A percentile compares a stretch with the other conserved stretches of the same genome.
Evolutionary conservation across 2,797 vertebrate species (phyloP).

Genomic region (Coranthus polyacanthus): DNA sequence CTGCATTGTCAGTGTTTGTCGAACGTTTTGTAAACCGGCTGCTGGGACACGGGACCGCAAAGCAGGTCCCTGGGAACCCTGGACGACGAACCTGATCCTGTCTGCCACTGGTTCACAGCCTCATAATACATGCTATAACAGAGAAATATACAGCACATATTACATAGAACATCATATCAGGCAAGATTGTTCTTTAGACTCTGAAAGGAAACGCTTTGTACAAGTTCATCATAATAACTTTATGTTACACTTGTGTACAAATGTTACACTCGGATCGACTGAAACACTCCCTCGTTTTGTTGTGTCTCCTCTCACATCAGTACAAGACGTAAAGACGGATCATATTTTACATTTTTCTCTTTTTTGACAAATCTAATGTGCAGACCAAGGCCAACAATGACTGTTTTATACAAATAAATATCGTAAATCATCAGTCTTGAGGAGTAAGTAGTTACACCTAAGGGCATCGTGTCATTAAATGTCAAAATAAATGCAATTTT

Average conservation of each 20-base stretch:
- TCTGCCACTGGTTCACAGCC: constrained; percentile 51
- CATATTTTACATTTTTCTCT: not conserved
- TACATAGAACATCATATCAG: constrained; percentile 70
- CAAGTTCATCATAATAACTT: constrained; percentile 43
- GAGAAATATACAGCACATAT: constrained; percentile 72
- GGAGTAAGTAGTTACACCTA: no score
- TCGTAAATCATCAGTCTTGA: no score
- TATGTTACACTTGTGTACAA: constrained; percentile 67
- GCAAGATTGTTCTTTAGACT: constrained; percentile 61
- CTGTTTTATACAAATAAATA: no score
- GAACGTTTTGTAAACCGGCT: not conserved
- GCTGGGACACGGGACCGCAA: not conserved
- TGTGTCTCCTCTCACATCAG: not conserved
- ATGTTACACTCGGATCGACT: constrained; percentile 29
- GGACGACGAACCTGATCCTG: constrained; percentile 30
- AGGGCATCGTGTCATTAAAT: no score
- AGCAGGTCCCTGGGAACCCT: constrained; percentile 34
- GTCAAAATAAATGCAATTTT: no score
- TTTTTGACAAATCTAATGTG: constrained; percentile 2
- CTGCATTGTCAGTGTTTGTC: not conserved
- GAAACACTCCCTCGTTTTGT: constrained; percentile 2
- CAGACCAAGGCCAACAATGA: constrained; percentile 8
- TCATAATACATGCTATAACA: constrained; percentile 77
- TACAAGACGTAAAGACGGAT: no score
- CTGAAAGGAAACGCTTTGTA: constrained; percentile 66